Conservation (phyloP, 53 echinoderm and acorn worm species). For the Paracentrotus lividus region DNA sequence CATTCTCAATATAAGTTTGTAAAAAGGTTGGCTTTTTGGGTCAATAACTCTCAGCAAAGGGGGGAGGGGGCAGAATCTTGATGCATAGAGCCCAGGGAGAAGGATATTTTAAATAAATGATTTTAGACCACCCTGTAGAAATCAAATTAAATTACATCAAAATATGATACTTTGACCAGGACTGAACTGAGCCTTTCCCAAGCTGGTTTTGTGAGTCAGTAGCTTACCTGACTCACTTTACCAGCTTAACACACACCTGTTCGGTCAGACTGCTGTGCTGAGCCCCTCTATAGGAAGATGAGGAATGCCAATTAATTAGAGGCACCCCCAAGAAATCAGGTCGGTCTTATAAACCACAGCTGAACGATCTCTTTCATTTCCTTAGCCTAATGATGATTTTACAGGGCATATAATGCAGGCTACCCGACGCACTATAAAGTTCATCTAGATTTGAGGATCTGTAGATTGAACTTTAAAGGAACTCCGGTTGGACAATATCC, state of each 20-base stretch:
- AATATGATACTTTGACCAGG: slow-evolving; percentile 5
- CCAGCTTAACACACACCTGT: slow-evolving; percentile 2
- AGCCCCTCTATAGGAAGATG: neutral
- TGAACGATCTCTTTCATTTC: slow-evolving; percentile 29
- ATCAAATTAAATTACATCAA: too few relatives aligned
- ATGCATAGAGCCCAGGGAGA: too few relatives aligned
- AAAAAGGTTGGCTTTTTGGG: too few relatives aligned
- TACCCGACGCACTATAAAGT: neutral
- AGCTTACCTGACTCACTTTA: neutral
- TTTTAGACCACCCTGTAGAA: too few relatives aligned
- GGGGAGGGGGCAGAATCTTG: too few relatives aligned
- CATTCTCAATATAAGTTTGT: too few relatives aligned
- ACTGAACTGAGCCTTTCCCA: neutral
- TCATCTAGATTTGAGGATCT: neutral
- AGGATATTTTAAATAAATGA: too few relatives aligned
- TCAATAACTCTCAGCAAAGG: too few relatives aligned
- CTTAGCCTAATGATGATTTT: neutral
- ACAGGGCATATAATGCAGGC: neutral
- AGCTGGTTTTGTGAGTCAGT: neutral
- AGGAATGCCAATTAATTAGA: slow-evolving; percentile 30
- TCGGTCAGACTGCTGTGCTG: neutral
- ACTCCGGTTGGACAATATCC: neutral
- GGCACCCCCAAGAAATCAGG: neutral
- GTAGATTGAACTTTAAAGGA: neutral
- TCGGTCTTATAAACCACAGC: neutral